These are phyloP conservation scores for Encarsia formosa DNA, from an alignment of 2,888 invertebrate species.

Conservation along the genomic window DNA sequence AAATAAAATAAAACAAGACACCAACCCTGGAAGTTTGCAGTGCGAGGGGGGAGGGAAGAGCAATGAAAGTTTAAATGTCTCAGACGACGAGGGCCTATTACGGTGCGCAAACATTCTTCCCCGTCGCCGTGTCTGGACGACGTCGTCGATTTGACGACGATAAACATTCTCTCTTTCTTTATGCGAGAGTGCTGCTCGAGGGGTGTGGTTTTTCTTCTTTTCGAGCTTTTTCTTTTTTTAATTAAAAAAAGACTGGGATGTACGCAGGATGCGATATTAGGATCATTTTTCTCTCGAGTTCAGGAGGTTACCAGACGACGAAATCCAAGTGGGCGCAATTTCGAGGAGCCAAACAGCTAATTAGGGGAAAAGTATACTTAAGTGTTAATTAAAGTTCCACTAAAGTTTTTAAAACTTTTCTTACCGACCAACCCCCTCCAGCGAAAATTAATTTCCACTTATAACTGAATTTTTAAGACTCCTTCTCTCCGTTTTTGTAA, in stretches of 20 bases:
- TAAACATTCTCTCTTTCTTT: conserved; percentile 1
- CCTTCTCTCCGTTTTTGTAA: not conserved
- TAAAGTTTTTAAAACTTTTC: conserved; percentile 17
- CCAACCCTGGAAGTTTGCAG: not conserved
- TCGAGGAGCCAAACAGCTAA: conserved; percentile 8
- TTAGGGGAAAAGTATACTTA: conserved; percentile 11
- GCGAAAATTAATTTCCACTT: conserved; percentile 17
- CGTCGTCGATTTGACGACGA: not conserved
- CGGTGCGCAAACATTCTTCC: conserved; percentile 21
- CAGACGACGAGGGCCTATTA: conserved; percentile 16
- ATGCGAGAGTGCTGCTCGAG: no score
- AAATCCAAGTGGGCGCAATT: conserved; percentile 1
- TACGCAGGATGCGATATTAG: no score
- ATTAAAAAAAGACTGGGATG: no score
- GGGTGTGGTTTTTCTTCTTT: no score
- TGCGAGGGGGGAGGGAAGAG: no score
- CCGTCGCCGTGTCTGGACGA: not conserved
- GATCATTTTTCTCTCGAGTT: no score
- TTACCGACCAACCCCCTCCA: no score
- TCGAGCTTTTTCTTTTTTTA: no score
- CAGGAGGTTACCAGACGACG: conserved; percentile 1
- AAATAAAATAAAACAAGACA: no score
- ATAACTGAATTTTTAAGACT: conserved; percentile 10
- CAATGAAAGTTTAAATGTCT: conserved; percentile 11
- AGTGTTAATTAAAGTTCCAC: conserved; percentile 22